These are phyloP conservation scores for Aphelocoma coerulescens DNA, from an alignment of 2,113 vertebrate genomes.

Conservation along the genomic window DNA sequence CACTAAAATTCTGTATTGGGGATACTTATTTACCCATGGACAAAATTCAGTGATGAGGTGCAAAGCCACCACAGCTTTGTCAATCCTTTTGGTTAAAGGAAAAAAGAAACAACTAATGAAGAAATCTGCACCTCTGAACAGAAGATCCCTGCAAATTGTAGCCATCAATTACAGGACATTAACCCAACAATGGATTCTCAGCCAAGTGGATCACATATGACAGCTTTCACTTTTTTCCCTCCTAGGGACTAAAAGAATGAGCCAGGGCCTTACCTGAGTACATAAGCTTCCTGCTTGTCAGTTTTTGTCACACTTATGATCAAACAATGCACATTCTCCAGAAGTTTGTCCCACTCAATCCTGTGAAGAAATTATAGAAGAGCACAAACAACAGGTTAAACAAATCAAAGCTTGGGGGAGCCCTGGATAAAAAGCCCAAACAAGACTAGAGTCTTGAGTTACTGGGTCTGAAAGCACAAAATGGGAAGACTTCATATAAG, in stretches of 20 bases:
- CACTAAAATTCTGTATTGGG: neutral
- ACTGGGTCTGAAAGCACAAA: neutral
- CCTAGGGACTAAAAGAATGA: neutral
- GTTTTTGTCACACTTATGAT: slow-evolving; percentile 99
- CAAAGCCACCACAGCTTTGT: neutral
- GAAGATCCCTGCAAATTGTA: neutral
- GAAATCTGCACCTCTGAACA: neutral
- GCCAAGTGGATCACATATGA: neutral
- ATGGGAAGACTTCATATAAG: neutral
- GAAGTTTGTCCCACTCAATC: slow-evolving; percentile 99
- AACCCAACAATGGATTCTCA: neutral
- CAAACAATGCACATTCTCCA: slow-evolving; percentile 99
- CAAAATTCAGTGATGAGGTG: neutral
- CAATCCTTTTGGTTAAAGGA: neutral
- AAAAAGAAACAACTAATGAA: neutral
- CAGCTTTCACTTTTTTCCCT: neutral
- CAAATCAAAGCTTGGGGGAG: neutral
- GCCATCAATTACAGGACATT: neutral
- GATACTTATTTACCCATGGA: neutral
- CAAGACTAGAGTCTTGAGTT: neutral
- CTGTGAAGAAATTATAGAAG: slow-evolving; percentile 59
- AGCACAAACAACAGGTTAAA: neutral
- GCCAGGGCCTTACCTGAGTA: slow-evolving; percentile 89
- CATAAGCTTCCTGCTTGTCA: slow-evolving; percentile 99
- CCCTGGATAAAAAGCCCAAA: neutral